A percentile compares a stretch with the other conserved stretches of the same genome.
phyloP scores from a whole-genome alignment of 2,888 invertebrate species.

The Andrena dorsata region DNA sequence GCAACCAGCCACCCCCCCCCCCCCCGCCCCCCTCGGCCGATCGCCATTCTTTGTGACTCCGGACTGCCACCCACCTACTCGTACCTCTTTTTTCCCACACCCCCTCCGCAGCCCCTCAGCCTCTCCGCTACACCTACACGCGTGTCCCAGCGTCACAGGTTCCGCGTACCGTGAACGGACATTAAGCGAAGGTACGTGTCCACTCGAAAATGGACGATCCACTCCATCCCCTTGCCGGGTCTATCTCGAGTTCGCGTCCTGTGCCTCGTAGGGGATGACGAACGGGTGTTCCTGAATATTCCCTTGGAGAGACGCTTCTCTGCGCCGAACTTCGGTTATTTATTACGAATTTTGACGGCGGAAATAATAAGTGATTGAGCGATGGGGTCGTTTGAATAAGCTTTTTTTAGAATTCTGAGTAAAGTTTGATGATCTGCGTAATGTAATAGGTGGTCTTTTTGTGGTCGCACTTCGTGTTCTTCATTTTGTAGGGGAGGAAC shows the following conservation, averaged over 20 bases:
- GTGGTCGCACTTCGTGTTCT: too few relatives aligned
- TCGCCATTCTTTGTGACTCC: constrained; percentile 56
- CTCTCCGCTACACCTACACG: constrained; percentile 4
- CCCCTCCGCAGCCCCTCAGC: not conserved
- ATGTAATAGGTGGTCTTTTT: too few relatives aligned
- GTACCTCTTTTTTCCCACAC: constrained; percentile 20
- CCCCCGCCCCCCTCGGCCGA: constrained; percentile 22
- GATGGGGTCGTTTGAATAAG: too few relatives aligned
- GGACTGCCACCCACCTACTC: constrained; percentile 13
- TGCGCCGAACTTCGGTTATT: not conserved
- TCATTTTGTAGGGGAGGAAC: too few relatives aligned
- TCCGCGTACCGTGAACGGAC: constrained; percentile 40
- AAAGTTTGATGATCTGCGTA: too few relatives aligned
- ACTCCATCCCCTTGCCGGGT: constrained; percentile 13
- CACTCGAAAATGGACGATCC: constrained; percentile 73
- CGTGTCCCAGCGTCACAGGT: constrained; percentile 36
- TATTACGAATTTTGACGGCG: too few relatives aligned
- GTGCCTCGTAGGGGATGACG: constrained; percentile 1
- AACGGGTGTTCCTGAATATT: constrained; percentile 1
- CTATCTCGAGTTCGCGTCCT: not conserved
- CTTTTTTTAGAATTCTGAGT: too few relatives aligned
- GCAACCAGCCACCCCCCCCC: not conserved
- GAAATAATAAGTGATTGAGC: too few relatives aligned
- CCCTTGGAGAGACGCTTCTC: not conserved
- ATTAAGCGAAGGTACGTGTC: constrained; percentile 67